Conservation (phyloP, 1,140 invertebrate species). For the Diploscapter pachys region DNA sequence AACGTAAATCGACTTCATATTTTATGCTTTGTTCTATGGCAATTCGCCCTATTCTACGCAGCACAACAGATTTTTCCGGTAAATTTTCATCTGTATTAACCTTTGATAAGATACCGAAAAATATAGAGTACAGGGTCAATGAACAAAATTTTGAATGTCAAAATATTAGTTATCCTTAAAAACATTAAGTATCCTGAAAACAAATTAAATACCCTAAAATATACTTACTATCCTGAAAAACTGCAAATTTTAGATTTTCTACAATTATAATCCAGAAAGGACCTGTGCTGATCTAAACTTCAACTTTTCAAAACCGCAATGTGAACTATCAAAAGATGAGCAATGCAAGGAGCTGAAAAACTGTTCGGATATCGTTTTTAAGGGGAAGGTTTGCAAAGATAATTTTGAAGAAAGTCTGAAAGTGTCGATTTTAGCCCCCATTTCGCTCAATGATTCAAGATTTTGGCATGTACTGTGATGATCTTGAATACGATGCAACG, state of each 20-base stretch:
- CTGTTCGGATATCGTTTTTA: neutral
- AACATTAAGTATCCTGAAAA: neutral
- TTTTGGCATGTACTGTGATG: slow-evolving; percentile 23
- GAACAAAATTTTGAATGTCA: too few relatives aligned
- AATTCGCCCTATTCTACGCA: slow-evolving; percentile 22
- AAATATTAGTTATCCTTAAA: too few relatives aligned
- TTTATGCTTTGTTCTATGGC: slow-evolving; percentile 27
- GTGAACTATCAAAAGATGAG: slow-evolving; percentile 21
- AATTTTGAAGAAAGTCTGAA: too few relatives aligned
- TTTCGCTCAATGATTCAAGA: slow-evolving; percentile 34
- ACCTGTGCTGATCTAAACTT: slow-evolving; percentile 15
- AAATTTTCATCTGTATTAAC: neutral
- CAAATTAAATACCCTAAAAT: too few relatives aligned
- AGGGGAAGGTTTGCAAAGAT: neutral
- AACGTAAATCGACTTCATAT: slow-evolving; percentile 31
- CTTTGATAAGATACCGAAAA: neutral
- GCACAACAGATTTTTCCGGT: slow-evolving; percentile 34
- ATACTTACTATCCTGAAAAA: too few relatives aligned
- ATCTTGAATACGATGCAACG: slow-evolving; percentile 23
- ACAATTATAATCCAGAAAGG: slow-evolving; percentile 15
- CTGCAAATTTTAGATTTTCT: slow-evolving; percentile 23
- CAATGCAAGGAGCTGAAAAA: slow-evolving; percentile 20
- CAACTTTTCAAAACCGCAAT: slow-evolving; percentile 22
- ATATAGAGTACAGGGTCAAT: too few relatives aligned
- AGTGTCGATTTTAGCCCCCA: neutral